A percentile compares a stretch with the other conserved stretches of the same genome.
phyloP scores from a whole-genome alignment of 2,888 invertebrate species.

The Nasonia oneida region DNA sequence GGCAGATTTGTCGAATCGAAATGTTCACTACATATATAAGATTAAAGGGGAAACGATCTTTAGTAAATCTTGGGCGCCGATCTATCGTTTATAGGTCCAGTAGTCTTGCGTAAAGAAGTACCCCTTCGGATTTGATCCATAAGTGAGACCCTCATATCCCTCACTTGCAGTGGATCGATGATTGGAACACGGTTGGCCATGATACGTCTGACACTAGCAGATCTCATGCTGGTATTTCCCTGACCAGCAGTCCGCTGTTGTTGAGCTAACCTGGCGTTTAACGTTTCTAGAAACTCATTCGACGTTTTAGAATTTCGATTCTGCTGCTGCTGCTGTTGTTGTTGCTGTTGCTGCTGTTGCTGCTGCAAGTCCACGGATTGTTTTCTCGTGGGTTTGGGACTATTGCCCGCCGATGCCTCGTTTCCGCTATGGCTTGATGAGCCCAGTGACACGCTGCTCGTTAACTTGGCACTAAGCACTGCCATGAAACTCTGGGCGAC shows the following conservation, averaged over 20 bases:
- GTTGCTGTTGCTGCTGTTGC: constrained; percentile 60
- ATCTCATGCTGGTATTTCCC: constrained; percentile 68
- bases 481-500: constrained; percentile 86
- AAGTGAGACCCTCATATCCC: constrained; percentile 85
- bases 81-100: constrained; percentile 88
- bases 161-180: constrained; percentile 76
- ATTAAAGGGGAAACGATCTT: constrained; percentile 16
- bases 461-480: constrained; percentile 85
- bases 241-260: constrained; percentile 79
- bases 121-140: constrained; percentile 96
- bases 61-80: constrained; percentile 93
- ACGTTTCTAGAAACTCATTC: constrained; percentile 86
- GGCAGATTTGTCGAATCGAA: constrained; percentile 16
- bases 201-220: constrained; percentile 76
- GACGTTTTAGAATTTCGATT: constrained; percentile 79
- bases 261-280: constrained; percentile 89
- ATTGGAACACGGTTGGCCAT: constrained; percentile 78
- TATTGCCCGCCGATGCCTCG: constrained; percentile 67
- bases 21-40: constrained; percentile 21
- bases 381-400: constrained; percentile 76
- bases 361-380: constrained; percentile 77
- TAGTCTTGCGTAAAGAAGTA: constrained; percentile 89
- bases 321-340: constrained; percentile 70
- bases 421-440: constrained; percentile 65
- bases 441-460: constrained; percentile 66